Base-by-base conservation (phyloP, 2,797 vertebrate species). In the Anomalospiza imberbis region DNA sequence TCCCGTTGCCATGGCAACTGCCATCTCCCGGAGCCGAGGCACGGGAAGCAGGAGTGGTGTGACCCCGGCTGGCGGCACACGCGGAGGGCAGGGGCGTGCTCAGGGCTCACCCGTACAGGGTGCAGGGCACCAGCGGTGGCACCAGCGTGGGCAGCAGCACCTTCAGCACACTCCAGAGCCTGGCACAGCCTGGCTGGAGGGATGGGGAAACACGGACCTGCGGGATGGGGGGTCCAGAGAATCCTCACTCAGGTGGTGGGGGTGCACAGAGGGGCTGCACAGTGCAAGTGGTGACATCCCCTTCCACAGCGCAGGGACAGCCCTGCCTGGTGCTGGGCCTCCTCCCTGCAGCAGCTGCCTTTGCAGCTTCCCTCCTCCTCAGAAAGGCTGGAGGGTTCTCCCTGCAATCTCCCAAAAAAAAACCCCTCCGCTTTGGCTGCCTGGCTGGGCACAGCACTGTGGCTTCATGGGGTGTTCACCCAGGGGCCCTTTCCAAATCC, bases 1-100 rank as follows among this genome's bases (percentile, higher is more conserved):
- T 97, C 94, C 42, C 4, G 96, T 98, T 91, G 91, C 96, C 96
- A 70, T 1, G 84, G 97, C 91, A 97, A 98, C 98, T 71, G 96
- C 71, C 97, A 97, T 96, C 95, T 95, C 85, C 88, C 60, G 78
- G 82, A 28, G 80, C 97, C 63, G 94, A 32, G 93, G 91, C 97
- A 90, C 91, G 94, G 96, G 97, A 95, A 94, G 94, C 93, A 72
- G 85, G 31, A 88, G 16, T 50, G 91, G 94, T 70, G 97, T 75
- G 96, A 95, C 95, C 97, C 94, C 89, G 4, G 92, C 50, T 7
- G 17, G 26, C 9, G 44, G 45, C 63, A 17, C 34, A 0, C 36
- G 4, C 42, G 1, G 18, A 2, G 24, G 4, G 40, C 47, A 0
- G 47, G 48, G 75, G 24, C 10, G 3, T 6, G 9, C 25, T 4